A percentile compares a stretch with the other conserved stretches of the same genome.
phyloP scores from a whole-genome alignment of 2,888 invertebrate species.

The Blera fallax region DNA sequence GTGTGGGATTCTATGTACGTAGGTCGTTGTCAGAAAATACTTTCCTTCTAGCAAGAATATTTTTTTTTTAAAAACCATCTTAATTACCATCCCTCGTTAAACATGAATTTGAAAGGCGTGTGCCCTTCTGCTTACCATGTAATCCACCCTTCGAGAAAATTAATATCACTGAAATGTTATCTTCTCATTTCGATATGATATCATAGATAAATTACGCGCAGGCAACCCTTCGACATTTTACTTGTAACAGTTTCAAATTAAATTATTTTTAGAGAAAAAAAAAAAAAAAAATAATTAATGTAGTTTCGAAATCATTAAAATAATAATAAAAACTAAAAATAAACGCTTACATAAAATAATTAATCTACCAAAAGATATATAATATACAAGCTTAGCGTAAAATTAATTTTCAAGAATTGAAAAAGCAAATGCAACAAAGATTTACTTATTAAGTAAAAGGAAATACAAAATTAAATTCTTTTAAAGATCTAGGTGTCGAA shows the following conservation, averaged over 20 bases:
- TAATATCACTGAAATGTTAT: slow-evolving; percentile 3
- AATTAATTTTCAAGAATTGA: not conserved
- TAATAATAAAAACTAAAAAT: not conserved
- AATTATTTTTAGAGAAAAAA: not conserved
- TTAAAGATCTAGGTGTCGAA: slow-evolving; percentile 56
- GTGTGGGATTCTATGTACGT: not conserved
- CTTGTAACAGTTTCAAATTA: not conserved
- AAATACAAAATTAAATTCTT: not conserved
- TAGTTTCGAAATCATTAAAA: slow-evolving; percentile 28
- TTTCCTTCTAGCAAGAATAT: not conserved
- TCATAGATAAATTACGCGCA: slow-evolving; percentile 5
- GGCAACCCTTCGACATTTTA: not conserved
- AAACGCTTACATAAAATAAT: slow-evolving; percentile 20
- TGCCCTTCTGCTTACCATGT: not conserved
- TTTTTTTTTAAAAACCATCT: not conserved
- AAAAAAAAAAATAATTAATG: not conserved
- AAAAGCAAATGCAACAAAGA: not conserved
- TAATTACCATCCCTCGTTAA: not conserved
- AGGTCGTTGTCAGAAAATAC: not conserved
- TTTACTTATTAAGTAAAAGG: slow-evolving; percentile 1
- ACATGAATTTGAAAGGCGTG: slow-evolving; percentile 5
- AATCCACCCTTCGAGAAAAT: not conserved
- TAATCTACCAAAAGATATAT: no score
- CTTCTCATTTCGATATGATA: slow-evolving; percentile 1
- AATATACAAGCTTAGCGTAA: slow-evolving; percentile 1